Conservation (phyloP, 2,797 vertebrate genomes). For the Salarias fasciatus region DNA sequence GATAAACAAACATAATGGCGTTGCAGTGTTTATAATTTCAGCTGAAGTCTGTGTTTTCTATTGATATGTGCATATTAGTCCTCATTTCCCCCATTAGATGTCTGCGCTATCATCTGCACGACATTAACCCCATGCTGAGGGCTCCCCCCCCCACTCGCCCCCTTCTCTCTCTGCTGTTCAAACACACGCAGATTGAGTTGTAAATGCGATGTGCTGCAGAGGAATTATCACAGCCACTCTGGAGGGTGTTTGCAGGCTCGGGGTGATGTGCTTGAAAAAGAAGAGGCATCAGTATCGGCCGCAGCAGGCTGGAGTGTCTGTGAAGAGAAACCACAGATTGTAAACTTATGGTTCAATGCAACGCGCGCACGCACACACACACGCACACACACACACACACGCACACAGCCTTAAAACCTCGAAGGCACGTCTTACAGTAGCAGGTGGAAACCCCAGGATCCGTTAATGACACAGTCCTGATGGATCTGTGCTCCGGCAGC, state of each 20-base stretch:
- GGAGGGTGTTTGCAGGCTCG: slow-evolving; percentile 8
- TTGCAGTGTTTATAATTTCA: slow-evolving; percentile 12
- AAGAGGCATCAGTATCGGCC: slow-evolving; percentile 7
- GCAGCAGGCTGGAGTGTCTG: slow-evolving; percentile 18
- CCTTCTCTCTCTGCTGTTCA: slow-evolving; percentile 13
- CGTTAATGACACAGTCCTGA: slow-evolving; percentile 68
- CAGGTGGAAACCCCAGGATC: slow-evolving; percentile 73
- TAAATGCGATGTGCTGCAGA: slow-evolving; percentile 20
- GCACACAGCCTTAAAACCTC: slow-evolving; percentile 2
- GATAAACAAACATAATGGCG: slow-evolving; percentile 34
- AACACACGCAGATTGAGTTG: slow-evolving; percentile 35
- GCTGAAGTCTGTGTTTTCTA: slow-evolving; percentile 7
- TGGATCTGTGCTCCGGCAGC: slow-evolving; percentile 59
- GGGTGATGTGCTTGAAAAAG: slow-evolving; percentile 6
- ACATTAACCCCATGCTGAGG: slow-evolving; percentile 47
- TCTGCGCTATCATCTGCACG: slow-evolving; percentile 36
- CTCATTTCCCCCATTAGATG: slow-evolving; percentile 35
- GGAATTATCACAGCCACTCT: slow-evolving; percentile 18
- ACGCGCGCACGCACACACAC: slow-evolving; percentile 6
- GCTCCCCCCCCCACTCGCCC: neutral
- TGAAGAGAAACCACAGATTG: slow-evolving; percentile 26
- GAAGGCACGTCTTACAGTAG: slow-evolving; percentile 31
- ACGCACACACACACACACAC: no score
- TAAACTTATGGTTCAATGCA: slow-evolving; percentile 13
- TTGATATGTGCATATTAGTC: slow-evolving; percentile 9